These are phyloP conservation scores for Tachuris rubrigastra DNA, from an alignment of 2,113 vertebrate species.

Conservation along the genomic window DNA sequence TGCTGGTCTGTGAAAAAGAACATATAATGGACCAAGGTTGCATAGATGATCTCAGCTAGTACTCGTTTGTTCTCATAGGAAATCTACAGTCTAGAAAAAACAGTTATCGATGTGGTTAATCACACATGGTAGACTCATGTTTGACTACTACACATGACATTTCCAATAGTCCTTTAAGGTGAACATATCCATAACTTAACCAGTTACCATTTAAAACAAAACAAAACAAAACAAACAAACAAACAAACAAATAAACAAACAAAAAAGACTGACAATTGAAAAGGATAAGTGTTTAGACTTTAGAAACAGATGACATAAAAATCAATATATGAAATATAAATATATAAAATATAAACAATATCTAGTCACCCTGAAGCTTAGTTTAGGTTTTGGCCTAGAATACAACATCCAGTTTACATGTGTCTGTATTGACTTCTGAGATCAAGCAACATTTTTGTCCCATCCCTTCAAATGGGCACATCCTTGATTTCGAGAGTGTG, in stretches of 20 bases:
- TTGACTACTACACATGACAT: neutral
- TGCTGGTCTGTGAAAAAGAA: neutral
- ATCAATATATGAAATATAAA: neutral
- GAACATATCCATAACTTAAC: neutral
- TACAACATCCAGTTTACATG: neutral
- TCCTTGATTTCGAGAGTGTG: neutral
- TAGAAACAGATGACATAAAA: neutral
- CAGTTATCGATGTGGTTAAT: neutral
- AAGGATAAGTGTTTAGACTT: neutral
- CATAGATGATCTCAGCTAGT: neutral
- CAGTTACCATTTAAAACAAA: neutral
- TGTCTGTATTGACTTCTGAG: neutral
- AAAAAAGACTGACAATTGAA: neutral
- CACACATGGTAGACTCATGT: neutral
- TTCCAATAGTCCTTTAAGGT: neutral
- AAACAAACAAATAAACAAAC: too few species aligned
- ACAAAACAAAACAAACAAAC: too few species aligned
- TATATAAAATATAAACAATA: neutral
- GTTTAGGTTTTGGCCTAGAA: neutral
- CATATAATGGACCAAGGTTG: neutral
- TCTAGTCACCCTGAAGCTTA: neutral
- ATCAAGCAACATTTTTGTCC: neutral
- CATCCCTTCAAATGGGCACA: fast-evolving
- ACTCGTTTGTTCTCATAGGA: neutral
- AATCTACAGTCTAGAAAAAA: neutral